Base-by-base conservation (phyloP, 2,797 vertebrate species). In the Xenentodon cancila region DNA sequence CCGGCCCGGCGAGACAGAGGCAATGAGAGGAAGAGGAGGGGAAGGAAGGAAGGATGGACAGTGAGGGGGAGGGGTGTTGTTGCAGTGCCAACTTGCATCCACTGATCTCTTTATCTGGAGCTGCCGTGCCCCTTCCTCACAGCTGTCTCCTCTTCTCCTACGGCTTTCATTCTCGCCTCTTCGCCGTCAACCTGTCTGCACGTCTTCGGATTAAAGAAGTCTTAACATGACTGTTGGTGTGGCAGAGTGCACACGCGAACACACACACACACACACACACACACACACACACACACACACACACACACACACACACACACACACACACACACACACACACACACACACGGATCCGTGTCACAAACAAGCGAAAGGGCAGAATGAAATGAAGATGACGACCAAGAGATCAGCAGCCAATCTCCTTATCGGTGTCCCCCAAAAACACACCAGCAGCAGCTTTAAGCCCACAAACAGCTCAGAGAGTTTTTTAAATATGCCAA, bases 91-190 rank as follows among this genome's bases (percentile, higher is more conserved):
- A 64, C 71, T 60, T 58, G 3, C 44, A 76, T 63, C 27, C 61
- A 22, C 64, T 65, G 73, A 80, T 85, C 73, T 79, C 69, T 86
- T 79, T 79, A 84, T 86, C 73, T 75, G 52, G n/a, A 50, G 59
- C 80, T 34, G 53, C 54, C 49, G 8, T 34, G 9, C 57, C 19
- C 44, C 45, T 59, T 53, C 67, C 34, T 37, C 34, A 37, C 34
- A 37, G 34, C 32, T 47, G 2, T 25, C 32, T 19, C 13, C 40
- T 47, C 47, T 48, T 25, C n/a, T 53, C 59, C 46, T 17, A 7
- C 8, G 0, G 12, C 17, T 1, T 49, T 0, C 11, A 16, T 71
- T 63, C 50, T 79, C 9, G 1, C 50, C 52, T 71, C 42, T 15
- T 49, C 34, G 2, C 16, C 27, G 3, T 15, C 37, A 40, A 1